Evolutionary conservation across 2,797 vertebrate genomes (phyloP).

Genomic region (Anableps anableps): DNA sequence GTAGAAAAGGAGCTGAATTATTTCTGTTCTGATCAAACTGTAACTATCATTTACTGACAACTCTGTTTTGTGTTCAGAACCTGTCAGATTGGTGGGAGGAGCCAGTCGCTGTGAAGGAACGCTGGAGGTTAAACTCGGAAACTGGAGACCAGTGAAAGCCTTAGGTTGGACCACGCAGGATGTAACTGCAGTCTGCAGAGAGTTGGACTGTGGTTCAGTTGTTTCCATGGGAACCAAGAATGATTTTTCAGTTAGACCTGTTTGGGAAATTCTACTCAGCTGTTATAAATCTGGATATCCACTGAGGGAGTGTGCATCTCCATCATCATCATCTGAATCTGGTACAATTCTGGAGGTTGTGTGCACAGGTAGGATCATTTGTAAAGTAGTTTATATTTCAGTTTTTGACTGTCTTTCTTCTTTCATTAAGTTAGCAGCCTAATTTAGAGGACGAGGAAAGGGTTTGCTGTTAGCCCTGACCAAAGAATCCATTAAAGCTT

Average conservation of each 20-base stretch:
- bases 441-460: too few species aligned
- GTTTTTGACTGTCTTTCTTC: too few species aligned
- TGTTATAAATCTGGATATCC: neutral
- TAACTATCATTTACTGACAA: conserved; percentile 11
- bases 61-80: conserved; percentile 14
- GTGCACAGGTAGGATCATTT: conserved; percentile 9
- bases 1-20: conserved; percentile 26
- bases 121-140: neutral
- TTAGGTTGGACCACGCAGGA: neutral
- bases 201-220: conserved; percentile 19
- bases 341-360: neutral
- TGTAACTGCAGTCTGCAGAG: neutral
- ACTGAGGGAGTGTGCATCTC: conserved; percentile 1
- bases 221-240: neutral
- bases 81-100: conserved; percentile 9
- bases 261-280: neutral
- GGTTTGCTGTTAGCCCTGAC: too few species aligned
- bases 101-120: conserved; percentile 7
- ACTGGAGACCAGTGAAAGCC: neutral
- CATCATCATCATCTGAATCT: neutral
- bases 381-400: too few species aligned
- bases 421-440: too few species aligned
- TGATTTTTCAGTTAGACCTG: neutral
- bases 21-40: neutral
- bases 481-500: neutral